These are phyloP conservation scores for Fistularia tabacaria DNA, from an alignment of 2,797 vertebrate species.

Conservation along the genomic window DNA sequence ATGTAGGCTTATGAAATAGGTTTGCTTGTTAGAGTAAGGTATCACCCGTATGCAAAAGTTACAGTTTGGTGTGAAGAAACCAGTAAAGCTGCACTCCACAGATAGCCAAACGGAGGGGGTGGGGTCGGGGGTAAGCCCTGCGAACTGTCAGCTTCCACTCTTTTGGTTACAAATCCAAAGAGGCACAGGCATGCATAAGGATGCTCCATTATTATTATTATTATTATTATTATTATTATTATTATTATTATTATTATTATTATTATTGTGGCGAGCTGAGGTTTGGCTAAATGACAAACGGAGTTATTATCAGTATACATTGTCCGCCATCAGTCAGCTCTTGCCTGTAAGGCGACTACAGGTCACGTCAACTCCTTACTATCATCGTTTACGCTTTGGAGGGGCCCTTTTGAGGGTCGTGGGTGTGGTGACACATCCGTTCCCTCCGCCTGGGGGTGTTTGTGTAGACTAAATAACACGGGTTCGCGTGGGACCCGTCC, in stretches of 20 bases:
- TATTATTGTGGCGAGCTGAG: too few species aligned
- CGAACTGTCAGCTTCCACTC: too few species aligned
- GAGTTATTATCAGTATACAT: too few species aligned
- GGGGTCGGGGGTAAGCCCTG: too few species aligned
- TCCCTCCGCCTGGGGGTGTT: constrained; percentile 66
- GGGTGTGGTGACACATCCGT: constrained; percentile 71
- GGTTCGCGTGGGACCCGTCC: constrained; percentile 7
- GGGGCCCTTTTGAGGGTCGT: constrained; percentile 63
- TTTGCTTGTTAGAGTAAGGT: constrained; percentile 57
- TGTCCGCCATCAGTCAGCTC: constrained; percentile 24
- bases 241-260: neutral
- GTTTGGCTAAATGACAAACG: too few species aligned
- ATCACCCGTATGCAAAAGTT: constrained; percentile 68
- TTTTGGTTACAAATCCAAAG: too few species aligned
- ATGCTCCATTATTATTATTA: too few species aligned
- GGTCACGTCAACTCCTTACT: constrained; percentile 35
- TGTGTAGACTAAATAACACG: constrained; percentile 51
- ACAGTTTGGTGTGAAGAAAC: constrained; percentile 72
- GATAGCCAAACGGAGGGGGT: constrained; percentile 29
- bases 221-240: too few species aligned
- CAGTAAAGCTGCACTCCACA: constrained; percentile 48
- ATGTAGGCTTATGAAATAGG: constrained; percentile 57
- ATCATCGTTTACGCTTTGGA: constrained; percentile 50
- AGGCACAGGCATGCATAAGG: too few species aligned
- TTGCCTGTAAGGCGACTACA: constrained; percentile 24